phyloP scores from a whole-genome alignment of 2,797 vertebrate genomes.

The Cynopterus sphinx region DNA sequence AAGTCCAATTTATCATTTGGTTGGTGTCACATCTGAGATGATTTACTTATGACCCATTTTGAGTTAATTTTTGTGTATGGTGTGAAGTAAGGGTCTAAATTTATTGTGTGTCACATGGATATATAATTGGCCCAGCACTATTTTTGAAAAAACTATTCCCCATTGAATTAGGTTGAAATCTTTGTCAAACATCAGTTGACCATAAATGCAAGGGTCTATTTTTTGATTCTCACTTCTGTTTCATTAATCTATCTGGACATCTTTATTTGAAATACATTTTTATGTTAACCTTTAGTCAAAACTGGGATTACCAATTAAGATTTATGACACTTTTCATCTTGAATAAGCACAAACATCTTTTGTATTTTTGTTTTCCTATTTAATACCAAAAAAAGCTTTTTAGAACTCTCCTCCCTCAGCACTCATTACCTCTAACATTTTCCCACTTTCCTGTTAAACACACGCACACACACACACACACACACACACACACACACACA shows the following conservation, averaged over 20 bases:
- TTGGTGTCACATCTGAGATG: neutral
- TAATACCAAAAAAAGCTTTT: neutral
- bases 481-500: neutral
- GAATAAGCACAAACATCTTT: neutral
- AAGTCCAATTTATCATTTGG: neutral
- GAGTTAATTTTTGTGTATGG: neutral
- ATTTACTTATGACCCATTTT: neutral
- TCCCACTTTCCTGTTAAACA: neutral
- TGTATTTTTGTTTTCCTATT: neutral
- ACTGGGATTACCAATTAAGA: neutral
- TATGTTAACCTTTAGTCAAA: neutral
- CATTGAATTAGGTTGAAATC: neutral
- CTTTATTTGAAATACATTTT: neutral
- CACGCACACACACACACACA: neutral
- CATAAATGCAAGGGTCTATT: neutral
- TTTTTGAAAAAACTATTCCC: neutral
- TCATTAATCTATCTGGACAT: neutral
- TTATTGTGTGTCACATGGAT: neutral
- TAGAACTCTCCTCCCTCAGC: neutral
- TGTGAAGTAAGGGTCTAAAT: neutral
- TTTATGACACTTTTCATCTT: neutral
- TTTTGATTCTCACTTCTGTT: neutral
- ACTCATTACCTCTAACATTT: neutral
- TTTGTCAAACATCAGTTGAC: neutral
- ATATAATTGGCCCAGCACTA: neutral